A percentile compares a stretch with the other conserved stretches of the same genome.
phyloP scores from a whole-genome alignment of 2,113 vertebrate genomes.

The Puma concolor region DNA sequence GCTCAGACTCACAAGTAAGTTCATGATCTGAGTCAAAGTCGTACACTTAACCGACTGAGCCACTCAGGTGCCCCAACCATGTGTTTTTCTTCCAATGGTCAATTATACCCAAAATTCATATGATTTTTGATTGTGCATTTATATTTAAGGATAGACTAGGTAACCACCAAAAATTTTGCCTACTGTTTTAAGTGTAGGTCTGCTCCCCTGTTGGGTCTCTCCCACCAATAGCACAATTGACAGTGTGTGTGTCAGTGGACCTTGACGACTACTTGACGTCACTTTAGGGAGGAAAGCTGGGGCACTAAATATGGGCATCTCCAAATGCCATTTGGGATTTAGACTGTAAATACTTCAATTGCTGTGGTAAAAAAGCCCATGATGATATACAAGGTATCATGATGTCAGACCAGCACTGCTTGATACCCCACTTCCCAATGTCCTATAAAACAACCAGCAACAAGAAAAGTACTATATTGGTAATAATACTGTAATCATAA shows the following conservation, averaged over 20 bases:
- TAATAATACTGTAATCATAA: neutral
- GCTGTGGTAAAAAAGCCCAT: neutral
- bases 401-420: neutral
- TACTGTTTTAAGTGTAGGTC: neutral
- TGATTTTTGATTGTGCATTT: neutral
- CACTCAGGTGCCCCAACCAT: neutral
- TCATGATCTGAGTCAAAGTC: too few species aligned
- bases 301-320: neutral
- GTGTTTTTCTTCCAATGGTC: neutral
- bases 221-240: neutral
- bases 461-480: neutral
- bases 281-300: neutral
- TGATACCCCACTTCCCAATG: neutral
- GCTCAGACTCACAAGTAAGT: too few species aligned
- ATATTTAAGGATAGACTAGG: neutral
- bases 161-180: neutral
- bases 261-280: neutral
- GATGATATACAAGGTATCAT: neutral
- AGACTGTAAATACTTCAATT: neutral
- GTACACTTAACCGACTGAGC: too few species aligned
- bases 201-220: neutral
- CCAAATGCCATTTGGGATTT: neutral
- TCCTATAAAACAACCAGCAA: neutral
- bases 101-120: neutral
- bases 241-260: neutral